phyloP scores from a whole-genome alignment of 2,113 vertebrate species.

The Prochilodus magdalenae region DNA sequence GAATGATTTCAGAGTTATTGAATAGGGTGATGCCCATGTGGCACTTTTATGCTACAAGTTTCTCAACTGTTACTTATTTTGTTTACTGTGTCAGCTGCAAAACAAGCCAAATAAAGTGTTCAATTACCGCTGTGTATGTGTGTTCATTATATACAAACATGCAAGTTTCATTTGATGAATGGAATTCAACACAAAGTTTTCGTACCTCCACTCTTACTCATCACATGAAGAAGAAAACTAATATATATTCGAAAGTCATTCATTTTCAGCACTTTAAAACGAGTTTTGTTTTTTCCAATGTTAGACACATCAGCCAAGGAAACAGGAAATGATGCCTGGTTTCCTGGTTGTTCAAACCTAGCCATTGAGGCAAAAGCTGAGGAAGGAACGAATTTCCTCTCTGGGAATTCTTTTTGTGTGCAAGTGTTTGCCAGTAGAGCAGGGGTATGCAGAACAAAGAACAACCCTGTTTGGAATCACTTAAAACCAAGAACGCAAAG shows the following conservation, averaged over 20 bases:
- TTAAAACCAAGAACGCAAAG: slow-evolving; percentile 22
- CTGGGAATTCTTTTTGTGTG: slow-evolving; percentile 64
- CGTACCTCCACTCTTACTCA: too few relatives aligned
- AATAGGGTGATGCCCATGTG: slow-evolving; percentile 41
- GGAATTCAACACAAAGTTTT: neutral
- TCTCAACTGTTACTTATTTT: slow-evolving; percentile 58
- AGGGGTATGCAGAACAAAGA: slow-evolving; percentile 55
- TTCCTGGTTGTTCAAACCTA: slow-evolving; percentile 49
- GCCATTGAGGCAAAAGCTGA: slow-evolving; percentile 38
- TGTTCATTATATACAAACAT: slow-evolving; percentile 6
- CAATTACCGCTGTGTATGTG: slow-evolving; percentile 46
- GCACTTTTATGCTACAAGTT: slow-evolving; percentile 53
- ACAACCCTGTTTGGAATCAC: slow-evolving; percentile 37
- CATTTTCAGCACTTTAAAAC: neutral
- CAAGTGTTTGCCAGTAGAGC: slow-evolving; percentile 64
- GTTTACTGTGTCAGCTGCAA: slow-evolving; percentile 69
- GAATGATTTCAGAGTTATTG: slow-evolving; percentile 9
- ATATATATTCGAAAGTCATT: neutral
- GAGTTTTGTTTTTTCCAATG: slow-evolving; percentile 5
- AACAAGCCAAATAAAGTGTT: slow-evolving; percentile 75
- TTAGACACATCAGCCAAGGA: slow-evolving; percentile 49
- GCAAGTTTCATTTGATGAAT: neutral
- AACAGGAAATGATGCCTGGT: slow-evolving; percentile 70
- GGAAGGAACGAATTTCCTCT: slow-evolving; percentile 79
- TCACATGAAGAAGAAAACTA: neutral